A percentile compares a stretch with the other conserved stretches of the same genome.
Evolutionary conservation across 2,797 vertebrate species (phyloP).

Genomic region (Phylloscopus collybita): DNA sequence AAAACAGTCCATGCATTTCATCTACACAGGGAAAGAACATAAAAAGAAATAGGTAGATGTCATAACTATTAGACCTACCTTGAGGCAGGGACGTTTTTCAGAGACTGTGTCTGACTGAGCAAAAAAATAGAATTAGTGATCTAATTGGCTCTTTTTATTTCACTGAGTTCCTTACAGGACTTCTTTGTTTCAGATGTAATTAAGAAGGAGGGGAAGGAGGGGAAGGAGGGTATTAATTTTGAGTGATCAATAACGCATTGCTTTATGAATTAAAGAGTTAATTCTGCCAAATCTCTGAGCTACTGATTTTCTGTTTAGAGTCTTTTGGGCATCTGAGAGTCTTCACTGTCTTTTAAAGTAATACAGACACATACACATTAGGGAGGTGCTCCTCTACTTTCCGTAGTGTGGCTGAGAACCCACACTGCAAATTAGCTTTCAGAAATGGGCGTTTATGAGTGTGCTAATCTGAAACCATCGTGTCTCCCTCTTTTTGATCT

Average conservation of each 20-base stretch:
- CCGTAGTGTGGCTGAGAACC: background rate
- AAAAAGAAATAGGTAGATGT: background rate
- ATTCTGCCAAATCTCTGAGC: background rate
- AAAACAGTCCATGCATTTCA: slow-evolving; percentile 34
- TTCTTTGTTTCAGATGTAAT: background rate
- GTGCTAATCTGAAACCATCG: background rate
- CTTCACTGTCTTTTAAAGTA: background rate
- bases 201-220: background rate
- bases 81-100: background rate
- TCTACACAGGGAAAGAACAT: slow-evolving; percentile 6
- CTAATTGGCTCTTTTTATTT: background rate
- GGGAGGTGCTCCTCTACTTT: background rate
- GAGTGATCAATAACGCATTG: background rate
- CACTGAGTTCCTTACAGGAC: background rate
- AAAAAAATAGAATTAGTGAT: background rate
- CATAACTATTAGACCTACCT: slow-evolving; percentile 25
- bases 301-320: background rate
- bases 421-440: background rate
- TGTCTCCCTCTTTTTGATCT: background rate
- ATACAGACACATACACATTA: background rate
- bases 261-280: background rate
- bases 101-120: background rate
- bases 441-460: background rate
- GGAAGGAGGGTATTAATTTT: background rate
- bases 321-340: background rate